Conservation (phyloP, 2,797 vertebrate genomes). For the Danio albolineatus region DNA sequence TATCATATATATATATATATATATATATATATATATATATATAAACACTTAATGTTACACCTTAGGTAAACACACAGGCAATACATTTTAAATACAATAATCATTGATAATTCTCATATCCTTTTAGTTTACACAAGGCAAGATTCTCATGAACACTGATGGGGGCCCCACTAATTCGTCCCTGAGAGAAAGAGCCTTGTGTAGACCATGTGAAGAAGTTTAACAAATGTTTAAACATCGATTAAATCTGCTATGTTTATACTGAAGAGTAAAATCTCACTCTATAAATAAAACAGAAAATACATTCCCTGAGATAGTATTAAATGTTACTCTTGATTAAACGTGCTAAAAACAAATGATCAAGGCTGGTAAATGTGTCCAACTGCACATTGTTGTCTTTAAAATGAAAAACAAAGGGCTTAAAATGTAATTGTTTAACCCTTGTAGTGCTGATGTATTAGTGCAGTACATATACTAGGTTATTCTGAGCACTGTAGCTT, state of each 20-base stretch:
- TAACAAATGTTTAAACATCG: background rate
- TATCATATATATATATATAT: too few relatives aligned
- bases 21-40: too few relatives aligned
- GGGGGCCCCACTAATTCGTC: background rate
- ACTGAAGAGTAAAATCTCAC: background rate
- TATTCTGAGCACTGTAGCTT: background rate
- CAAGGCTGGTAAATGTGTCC: background rate
- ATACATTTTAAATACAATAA: background rate
- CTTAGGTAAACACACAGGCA: background rate
- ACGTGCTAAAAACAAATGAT: background rate
- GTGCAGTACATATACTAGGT: background rate
- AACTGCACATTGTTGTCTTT: slow-evolving; percentile 7
- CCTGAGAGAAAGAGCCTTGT: background rate
- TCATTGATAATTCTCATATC: background rate
- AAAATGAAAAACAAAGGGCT: background rate
- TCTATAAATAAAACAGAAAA: slow-evolving; percentile 10
- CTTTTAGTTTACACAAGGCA: background rate
- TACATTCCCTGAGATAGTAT: slow-evolving; percentile 10
- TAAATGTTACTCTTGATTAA: slow-evolving; percentile 3
- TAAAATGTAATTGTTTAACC: background rate
- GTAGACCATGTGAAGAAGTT: background rate
- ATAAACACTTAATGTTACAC: background rate
- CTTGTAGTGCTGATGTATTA: slow-evolving; percentile 4
- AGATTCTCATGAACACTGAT: background rate
- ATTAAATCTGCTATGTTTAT: background rate